Percentiles rank a stretch among this genome's conserved stretches.
Conservation (phyloP, 2,888 invertebrate species). For the Stenodema calcarata region DNA sequence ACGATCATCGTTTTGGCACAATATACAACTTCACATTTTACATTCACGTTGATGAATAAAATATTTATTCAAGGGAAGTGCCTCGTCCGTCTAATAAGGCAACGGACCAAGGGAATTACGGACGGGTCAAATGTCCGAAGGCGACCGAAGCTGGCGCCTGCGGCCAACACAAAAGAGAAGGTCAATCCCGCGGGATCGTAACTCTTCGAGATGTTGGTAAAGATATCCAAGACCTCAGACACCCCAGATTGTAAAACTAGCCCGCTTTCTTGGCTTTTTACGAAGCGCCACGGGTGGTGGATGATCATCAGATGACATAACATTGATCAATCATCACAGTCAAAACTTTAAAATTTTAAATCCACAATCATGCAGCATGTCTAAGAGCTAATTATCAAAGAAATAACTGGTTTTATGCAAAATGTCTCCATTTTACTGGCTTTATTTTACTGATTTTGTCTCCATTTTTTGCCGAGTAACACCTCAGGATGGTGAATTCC, state of each 20-base stretch:
- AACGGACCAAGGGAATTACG: not conserved
- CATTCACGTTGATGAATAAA: not conserved
- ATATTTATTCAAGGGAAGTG: not conserved
- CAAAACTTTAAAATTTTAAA: too few species aligned
- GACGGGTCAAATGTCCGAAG: not conserved
- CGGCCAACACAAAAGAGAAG: not conserved
- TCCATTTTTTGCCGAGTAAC: too few species aligned
- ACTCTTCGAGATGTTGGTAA: not conserved
- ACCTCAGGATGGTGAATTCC: too few species aligned
- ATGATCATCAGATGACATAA: not conserved
- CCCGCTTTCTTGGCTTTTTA: not conserved
- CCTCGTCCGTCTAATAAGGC: not conserved
- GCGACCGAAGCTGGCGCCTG: not conserved
- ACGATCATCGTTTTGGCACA: too few species aligned
- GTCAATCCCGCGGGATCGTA: not conserved
- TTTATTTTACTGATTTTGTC: too few species aligned
- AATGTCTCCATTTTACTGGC: too few species aligned
- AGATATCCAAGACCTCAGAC: not conserved
- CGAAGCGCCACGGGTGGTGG: not conserved
- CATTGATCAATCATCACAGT: too few species aligned
- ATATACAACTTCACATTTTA: too few species aligned
- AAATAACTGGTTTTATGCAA: too few species aligned
- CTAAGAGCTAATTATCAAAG: too few species aligned
- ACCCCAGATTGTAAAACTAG: not conserved
- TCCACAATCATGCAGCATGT: too few species aligned